A percentile compares a stretch with the other conserved stretches of the same genome.
Evolutionary conservation across 1,140 invertebrate genomes (phyloP).

Genomic region (Chymomyza costata): DNA sequence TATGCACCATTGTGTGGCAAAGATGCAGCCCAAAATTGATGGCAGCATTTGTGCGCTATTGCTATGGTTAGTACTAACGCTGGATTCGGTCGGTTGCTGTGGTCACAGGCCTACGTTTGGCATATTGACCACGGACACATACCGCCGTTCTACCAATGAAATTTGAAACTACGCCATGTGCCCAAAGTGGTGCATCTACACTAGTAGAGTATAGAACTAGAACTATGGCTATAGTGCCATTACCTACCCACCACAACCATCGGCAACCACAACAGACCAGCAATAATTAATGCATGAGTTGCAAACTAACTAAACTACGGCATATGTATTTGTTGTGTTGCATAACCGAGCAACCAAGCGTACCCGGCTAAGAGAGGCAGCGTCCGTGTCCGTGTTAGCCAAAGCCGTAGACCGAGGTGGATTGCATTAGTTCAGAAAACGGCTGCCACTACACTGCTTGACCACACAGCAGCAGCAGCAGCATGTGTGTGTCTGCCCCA

Average conservation of each 20-base stretch:
- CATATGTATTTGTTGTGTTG: neutral
- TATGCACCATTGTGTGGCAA: neutral
- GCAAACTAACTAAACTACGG: conserved; percentile 36
- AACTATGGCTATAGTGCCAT: conserved; percentile 11
- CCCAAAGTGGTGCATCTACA: conserved; percentile 20
- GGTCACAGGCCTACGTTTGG: neutral
- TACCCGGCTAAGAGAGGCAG: too few relatives aligned
- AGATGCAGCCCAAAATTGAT: conserved; percentile 28
- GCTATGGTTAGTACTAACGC: conserved; percentile 14
- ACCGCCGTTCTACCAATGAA: too few relatives aligned
- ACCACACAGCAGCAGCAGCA: neutral
- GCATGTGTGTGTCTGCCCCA: neutral
- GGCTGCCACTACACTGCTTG: neutral
- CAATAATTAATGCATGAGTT: conserved; percentile 73
- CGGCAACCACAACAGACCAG: conserved; percentile 61
- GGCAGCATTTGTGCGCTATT: conserved; percentile 31
- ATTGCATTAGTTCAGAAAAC: too few relatives aligned
- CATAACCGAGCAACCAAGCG: too few relatives aligned
- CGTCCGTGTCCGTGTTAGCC: too few relatives aligned
- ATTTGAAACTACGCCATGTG: too few relatives aligned
- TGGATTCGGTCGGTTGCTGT: conserved; percentile 14
- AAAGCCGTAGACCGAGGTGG: too few relatives aligned
- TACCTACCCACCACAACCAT: conserved; percentile 8
- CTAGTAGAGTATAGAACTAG: too few relatives aligned
- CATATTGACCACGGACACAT: too few relatives aligned